A percentile compares a stretch with the other conserved stretches of the same genome.
Conservation (phyloP, 2,113 vertebrate species). For the Sander vitreus region DNA sequence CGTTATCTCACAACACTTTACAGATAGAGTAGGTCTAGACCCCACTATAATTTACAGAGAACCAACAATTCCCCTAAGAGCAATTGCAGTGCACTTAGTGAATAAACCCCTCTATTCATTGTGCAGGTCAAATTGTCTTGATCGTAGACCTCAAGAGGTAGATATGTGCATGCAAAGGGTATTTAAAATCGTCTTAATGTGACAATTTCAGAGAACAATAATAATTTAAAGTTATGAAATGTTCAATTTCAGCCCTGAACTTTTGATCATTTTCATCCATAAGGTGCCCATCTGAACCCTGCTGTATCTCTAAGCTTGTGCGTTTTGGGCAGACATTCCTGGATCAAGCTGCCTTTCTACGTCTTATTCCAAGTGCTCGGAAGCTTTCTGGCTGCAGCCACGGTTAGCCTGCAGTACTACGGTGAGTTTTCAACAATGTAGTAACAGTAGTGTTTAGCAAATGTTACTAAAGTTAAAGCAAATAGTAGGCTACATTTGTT, state of each 20-base stretch:
- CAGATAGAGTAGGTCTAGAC: too few species aligned
- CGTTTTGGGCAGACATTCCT: constrained; percentile 82
- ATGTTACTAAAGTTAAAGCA: background rate
- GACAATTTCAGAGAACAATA: background rate
- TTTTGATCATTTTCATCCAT: background rate
- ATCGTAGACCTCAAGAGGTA: background rate
- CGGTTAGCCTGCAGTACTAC: constrained; percentile 83
- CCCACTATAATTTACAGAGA: too few species aligned
- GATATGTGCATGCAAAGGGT: background rate
- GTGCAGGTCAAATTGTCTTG: background rate
- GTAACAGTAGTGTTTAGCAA: background rate
- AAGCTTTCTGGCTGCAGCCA: constrained; percentile 84
- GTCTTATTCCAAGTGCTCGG: constrained; percentile 76
- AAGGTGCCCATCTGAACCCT: constrained; percentile 91
- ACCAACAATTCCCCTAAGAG: too few species aligned
- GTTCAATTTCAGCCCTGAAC: background rate
- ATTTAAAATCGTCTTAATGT: background rate
- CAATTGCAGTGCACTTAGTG: too few species aligned
- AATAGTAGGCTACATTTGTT: background rate
- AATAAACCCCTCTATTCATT: background rate
- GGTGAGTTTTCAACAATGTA: constrained; percentile 74
- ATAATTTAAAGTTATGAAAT: background rate
- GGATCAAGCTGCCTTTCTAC: constrained; percentile 88
- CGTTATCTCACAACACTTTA: too few species aligned
- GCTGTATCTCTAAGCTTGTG: constrained; percentile 88